Conservation (phyloP, 2,797 vertebrate species). For the Leontopithecus rosalia region DNA sequence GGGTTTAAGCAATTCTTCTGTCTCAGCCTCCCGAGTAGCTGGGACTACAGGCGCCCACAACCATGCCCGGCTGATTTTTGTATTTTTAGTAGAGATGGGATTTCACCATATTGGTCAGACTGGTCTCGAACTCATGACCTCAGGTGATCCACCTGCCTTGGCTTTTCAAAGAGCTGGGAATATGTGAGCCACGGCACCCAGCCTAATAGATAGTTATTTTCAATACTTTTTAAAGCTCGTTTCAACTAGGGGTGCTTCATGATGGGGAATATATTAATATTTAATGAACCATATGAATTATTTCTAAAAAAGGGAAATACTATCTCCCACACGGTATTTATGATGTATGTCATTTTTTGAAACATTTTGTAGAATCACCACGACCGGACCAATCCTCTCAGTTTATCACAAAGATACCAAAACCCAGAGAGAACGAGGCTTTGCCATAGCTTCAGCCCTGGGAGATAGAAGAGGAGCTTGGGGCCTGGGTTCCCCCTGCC, state of each 20-base stretch:
- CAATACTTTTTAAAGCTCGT: conserved; percentile 13
- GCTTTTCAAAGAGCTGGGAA: not conserved
- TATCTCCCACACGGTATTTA: not conserved
- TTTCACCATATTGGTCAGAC: not conserved
- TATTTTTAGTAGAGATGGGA: not conserved
- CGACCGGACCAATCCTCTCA: not conserved
- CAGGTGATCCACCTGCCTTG: not conserved
- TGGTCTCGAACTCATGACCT: not conserved
- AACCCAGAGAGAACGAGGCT: not conserved
- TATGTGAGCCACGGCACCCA: not conserved
- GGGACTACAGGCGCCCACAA: not conserved
- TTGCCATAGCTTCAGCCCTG: not conserved
- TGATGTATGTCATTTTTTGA: not conserved
- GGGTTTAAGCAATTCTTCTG: not conserved
- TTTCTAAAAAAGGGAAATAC: not conserved
- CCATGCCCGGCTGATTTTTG: not conserved
- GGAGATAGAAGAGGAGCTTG: not conserved
- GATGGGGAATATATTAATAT: not conserved
- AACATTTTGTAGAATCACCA: not conserved
- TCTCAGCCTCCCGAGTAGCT: not conserved
- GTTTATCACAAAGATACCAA: not conserved
- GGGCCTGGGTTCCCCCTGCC: not conserved
- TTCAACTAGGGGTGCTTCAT: not conserved
- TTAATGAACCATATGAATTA: conserved; percentile 20
- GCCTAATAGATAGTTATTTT: conserved; percentile 10